phyloP scores from a whole-genome alignment of 2,888 invertebrate species.

The Habrosyne pyritoides region DNA sequence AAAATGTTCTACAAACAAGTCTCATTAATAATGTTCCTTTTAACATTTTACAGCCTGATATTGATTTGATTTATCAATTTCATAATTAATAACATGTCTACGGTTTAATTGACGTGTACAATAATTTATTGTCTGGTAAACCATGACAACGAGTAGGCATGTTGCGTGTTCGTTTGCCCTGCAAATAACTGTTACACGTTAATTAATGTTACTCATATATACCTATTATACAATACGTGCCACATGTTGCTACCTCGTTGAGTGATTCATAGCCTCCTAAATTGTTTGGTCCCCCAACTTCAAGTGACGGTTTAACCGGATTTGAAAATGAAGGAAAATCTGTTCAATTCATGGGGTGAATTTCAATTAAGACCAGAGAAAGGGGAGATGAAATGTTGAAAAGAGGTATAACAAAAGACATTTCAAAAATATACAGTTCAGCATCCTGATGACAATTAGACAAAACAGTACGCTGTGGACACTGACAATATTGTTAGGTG shows the following conservation, averaged over 20 bases:
- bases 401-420: background rate
- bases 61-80: background rate
- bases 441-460: no score
- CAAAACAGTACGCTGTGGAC: no score
- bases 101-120: background rate
- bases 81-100: background rate
- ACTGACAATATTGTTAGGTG: no score
- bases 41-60: no score
- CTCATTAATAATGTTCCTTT: no score
- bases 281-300: background rate
- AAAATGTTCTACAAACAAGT: no score
- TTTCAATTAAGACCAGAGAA: no score
- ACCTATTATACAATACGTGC: background rate
- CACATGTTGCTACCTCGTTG: conserved; percentile 2
- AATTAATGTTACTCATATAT: conserved; percentile 5
- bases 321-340: background rate
- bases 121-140: background rate
- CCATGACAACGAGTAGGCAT: background rate
- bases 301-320: background rate
- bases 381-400: background rate
- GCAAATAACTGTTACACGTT: conserved; percentile 1
- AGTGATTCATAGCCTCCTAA: background rate
- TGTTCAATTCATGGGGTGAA: background rate
- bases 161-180: conserved; percentile 2
- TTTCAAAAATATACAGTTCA: background rate